Conservation (phyloP, 1,140 invertebrate genomes). For the Aphidius gifuensis region DNA sequence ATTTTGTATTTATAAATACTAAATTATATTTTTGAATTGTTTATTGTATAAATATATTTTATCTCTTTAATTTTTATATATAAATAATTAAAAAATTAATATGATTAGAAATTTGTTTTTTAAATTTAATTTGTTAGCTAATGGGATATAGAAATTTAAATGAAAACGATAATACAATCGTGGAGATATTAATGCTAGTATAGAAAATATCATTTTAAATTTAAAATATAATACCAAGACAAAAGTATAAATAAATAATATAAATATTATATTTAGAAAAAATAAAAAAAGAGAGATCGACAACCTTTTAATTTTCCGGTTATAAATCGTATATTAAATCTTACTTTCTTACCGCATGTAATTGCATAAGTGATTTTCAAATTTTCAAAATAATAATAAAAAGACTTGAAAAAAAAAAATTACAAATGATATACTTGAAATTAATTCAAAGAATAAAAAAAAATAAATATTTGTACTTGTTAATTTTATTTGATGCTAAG, state of each 20-base stretch:
- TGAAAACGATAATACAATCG: neutral
- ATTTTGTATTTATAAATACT: too few species aligned
- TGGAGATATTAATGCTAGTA: neutral
- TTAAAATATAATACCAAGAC: neutral
- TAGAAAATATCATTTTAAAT: neutral
- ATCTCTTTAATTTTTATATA: too few species aligned
- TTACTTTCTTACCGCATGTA: constrained; percentile 1
- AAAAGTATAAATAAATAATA: neutral
- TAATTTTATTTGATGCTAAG: neutral
- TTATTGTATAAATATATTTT: too few species aligned
- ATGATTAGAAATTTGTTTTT: too few species aligned
- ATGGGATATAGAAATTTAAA: too few species aligned
- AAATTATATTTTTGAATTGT: too few species aligned
- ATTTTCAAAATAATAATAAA: too few species aligned
- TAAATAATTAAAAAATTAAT: too few species aligned
- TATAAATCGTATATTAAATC: neutral
- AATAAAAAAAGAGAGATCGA: neutral
- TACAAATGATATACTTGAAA: neutral
- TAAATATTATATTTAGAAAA: neutral
- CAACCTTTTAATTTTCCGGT: neutral
- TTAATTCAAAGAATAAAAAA: neutral
- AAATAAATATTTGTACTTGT: neutral
- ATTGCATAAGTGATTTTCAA: neutral
- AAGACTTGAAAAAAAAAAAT: neutral
- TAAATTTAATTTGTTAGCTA: too few species aligned